Conservation (phyloP, 2,113 vertebrate genomes). For the human region DNA sequence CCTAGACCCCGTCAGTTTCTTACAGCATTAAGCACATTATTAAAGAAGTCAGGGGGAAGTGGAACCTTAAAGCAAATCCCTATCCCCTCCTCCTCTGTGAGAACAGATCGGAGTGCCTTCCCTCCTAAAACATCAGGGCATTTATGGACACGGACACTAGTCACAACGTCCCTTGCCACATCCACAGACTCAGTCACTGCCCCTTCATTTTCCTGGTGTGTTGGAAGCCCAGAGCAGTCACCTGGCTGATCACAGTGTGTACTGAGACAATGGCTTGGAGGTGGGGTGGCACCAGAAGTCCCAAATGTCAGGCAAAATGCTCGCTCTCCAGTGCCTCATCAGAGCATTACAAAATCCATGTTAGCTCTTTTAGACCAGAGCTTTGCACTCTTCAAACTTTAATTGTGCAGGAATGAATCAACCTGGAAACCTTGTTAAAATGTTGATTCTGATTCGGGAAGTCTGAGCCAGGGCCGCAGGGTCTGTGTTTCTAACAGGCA, state of each 20-base stretch:
- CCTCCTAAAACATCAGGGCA: fast-evolving
- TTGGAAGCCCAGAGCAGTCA: not conserved
- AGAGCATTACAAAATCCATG: not conserved
- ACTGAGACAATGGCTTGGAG: not conserved
- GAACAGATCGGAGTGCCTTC: not conserved
- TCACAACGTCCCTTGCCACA: not conserved
- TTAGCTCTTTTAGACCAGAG: not conserved
- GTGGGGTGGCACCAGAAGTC: not conserved
- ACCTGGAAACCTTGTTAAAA: not conserved
- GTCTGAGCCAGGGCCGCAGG: not conserved
- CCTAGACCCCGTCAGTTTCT: not conserved
- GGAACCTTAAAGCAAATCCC: fast-evolving
- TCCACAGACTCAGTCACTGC: too few relatives aligned
- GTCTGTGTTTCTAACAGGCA: not conserved
- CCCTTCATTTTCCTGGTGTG: not conserved
- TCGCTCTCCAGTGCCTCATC: fast-evolving
- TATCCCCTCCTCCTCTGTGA: not conserved
- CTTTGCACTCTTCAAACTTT: not conserved
- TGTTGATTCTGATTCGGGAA: not conserved
- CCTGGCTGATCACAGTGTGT: too few relatives aligned
- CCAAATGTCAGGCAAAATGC: not conserved
- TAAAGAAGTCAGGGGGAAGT: not conserved
- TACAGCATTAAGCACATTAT: not conserved
- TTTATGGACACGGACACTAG: fast-evolving
- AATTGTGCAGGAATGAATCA: not conserved